Evolutionary conservation across 2,888 invertebrate species (phyloP).

Genomic region (Agrochola lota): DNA sequence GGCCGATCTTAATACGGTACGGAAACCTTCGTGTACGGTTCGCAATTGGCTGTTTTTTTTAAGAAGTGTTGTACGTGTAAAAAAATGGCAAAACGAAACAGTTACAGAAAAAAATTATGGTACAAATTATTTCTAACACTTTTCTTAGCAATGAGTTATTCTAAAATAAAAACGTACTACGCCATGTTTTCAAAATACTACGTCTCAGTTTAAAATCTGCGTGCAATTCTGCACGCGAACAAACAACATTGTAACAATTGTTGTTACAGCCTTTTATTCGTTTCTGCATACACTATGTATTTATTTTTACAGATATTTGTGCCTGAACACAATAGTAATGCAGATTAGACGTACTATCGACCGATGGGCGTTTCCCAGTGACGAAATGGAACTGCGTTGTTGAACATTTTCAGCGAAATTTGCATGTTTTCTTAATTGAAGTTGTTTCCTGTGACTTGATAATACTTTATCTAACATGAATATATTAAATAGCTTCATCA

Average conservation of each 20-base stretch:
- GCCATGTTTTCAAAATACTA: slow-evolving; percentile 28
- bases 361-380: slow-evolving; percentile 45
- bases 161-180: slow-evolving; percentile 8
- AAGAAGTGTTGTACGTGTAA: neutral
- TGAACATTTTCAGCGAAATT: neutral
- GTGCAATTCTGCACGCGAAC: slow-evolving; percentile 23
- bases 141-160: neutral
- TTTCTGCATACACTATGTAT: slow-evolving; percentile 10
- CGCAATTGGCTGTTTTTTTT: too few species aligned
- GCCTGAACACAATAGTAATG: slow-evolving; percentile 32
- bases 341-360: slow-evolving; percentile 17
- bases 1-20: too few species aligned
- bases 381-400: slow-evolving; percentile 28
- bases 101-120: neutral
- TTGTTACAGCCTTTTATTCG: slow-evolving; percentile 41
- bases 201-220: slow-evolving; percentile 25
- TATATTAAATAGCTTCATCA: slow-evolving; percentile 17
- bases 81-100: neutral
- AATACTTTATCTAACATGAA: neutral
- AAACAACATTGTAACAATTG: slow-evolving; percentile 47
- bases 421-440: neutral
- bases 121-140: neutral
- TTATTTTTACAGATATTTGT: slow-evolving; percentile 21
- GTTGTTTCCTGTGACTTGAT: slow-evolving; percentile 19
- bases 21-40: too few species aligned